Base-by-base conservation (phyloP, 2,888 invertebrate species). In the Sepiola atlantica region DNA sequence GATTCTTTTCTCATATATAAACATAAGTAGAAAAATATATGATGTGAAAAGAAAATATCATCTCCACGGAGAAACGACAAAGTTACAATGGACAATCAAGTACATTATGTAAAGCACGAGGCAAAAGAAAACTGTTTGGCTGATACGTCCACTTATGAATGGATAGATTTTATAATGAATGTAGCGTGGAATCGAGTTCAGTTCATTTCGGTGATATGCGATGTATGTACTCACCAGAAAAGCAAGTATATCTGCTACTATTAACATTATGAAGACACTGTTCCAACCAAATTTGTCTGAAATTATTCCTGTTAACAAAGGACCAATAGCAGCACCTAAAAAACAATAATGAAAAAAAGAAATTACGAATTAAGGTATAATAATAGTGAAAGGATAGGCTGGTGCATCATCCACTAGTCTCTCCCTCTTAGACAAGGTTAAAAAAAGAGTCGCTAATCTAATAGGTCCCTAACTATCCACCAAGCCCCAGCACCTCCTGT, bases 251-350 rank as follows among this genome's bases (percentile, higher is more conserved):
- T 99, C 98, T 45, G 99, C 98, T 0, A 97, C 97, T 97, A 99
- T 99, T 28, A 99, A 98, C 98, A 99, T 98, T 96, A 98, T 98
- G 97, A 99, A 99, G 0, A 99, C 99, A 96, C 98, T 98, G 92
- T 98, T 98, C 99, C 99, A 99, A n/a, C 96, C 96, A 16, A 14
- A 77, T 95, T 97, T 97, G 93, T 97, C 96, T 0, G 98, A 98
- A 21, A 98, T 94, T 98, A 99, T 4, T 98, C 99, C 97, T 1
- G 97, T 97, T 94, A 99, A 97, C 96, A 99, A 97, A 0, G 99
- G 99, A 0, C 99, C 99, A 35, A 99, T 98, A 0, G 99, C 99
- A 93, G 99, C 99, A 94, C 99, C 99, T 98, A 97, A 28, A 61
- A n/a, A 16, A n/a, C n/a, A 16, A 77, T 16, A 77, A 0, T 45